These are phyloP conservation scores for Andrena haemorrhoa DNA, from an alignment of 2,888 invertebrate genomes.

Conservation along the genomic window DNA sequence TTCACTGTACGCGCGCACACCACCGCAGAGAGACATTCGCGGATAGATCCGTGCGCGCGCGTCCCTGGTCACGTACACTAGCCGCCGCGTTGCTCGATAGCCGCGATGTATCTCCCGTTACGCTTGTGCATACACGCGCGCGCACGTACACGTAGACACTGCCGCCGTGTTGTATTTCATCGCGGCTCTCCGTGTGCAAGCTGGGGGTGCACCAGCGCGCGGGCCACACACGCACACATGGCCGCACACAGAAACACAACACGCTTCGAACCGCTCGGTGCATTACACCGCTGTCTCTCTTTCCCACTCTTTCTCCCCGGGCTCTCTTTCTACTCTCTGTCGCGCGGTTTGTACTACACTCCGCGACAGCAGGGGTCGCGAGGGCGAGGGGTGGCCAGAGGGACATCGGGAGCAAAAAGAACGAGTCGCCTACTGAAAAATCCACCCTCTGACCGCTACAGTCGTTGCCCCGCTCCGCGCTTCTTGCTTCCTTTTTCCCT, in stretches of 20 bases:
- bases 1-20: constrained; percentile 69
- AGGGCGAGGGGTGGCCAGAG: constrained; percentile 15
- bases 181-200: constrained; percentile 2
- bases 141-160: background rate
- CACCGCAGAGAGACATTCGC: constrained; percentile 14
- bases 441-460: constrained; percentile 43
- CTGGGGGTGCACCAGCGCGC: background rate
- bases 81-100: constrained; percentile 33
- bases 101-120: constrained; percentile 58
- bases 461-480: constrained; percentile 5
- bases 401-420: constrained; percentile 41
- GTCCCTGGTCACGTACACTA: constrained; percentile 21
- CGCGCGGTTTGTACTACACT: constrained; percentile 35
- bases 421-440: constrained; percentile 54
- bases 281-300: constrained; percentile 42
- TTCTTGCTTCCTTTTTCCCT: background rate
- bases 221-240: background rate
- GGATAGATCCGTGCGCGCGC: constrained; percentile 19
- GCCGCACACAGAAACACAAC: constrained; percentile 9
- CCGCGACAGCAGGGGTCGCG: constrained; percentile 13
- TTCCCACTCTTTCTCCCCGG: background rate
- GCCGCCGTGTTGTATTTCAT: constrained; percentile 51
- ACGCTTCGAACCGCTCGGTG: constrained; percentile 22
- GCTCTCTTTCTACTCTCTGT: background rate
- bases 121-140: constrained; percentile 14